These are phyloP conservation scores for Amblyjoppa proteus DNA, from an alignment of 2,888 invertebrate species.

Conservation along the genomic window DNA sequence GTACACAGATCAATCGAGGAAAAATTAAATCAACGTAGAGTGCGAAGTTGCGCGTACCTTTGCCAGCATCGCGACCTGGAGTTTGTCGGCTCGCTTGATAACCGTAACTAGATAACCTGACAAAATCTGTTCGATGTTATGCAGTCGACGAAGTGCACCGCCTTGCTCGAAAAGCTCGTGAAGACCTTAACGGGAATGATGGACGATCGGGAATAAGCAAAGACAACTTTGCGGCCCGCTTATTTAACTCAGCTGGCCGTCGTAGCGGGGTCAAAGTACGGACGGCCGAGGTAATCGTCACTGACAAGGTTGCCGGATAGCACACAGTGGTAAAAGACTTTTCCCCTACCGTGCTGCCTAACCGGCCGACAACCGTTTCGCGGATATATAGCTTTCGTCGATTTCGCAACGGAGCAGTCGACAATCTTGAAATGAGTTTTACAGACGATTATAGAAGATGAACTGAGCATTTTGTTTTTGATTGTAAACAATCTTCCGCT, in stretches of 20 bases:
- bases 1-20: neutral
- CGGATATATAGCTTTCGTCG: neutral
- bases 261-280: constrained; percentile 60
- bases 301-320: constrained; percentile 1
- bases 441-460: neutral
- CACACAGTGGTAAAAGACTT: neutral
- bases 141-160: neutral
- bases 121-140: neutral
- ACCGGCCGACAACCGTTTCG: neutral
- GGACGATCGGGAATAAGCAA: constrained; percentile 17
- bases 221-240: constrained; percentile 1
- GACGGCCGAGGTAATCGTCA: neutral
- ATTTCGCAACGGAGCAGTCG: neutral
- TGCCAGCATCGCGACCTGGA: constrained; percentile 55
- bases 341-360: constrained; percentile 21
- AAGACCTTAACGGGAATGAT: neutral
- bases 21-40: neutral
- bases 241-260: constrained; percentile 21
- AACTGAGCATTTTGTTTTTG: constrained; percentile 8
- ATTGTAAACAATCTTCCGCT: neutral
- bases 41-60: constrained; percentile 58
- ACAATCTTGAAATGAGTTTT: neutral
- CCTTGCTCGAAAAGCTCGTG: neutral
- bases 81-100: neutral
- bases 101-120: neutral